Evolutionary conservation across 2,888 invertebrate species (phyloP), one percentile per base, ranked within the genome.

Genomic region (Cosmia trapezina): DNA sequence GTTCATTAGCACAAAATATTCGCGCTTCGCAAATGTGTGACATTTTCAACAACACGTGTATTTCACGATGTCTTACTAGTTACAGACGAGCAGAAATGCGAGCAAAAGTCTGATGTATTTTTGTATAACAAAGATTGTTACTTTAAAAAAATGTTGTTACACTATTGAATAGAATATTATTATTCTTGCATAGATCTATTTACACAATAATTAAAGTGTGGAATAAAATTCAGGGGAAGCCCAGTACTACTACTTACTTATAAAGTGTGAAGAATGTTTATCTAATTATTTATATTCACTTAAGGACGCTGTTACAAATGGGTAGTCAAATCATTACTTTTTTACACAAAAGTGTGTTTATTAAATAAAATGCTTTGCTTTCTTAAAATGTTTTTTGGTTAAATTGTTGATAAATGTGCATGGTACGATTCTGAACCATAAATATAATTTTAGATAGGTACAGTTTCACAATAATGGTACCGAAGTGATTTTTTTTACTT

Each of bases 1-100:
- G 80, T 79, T 78, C 71, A 73, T 72, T 71, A 80, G 72, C 69
- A 65, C 64, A 83, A 60, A 71, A 69, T 74, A 78, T 83, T 65
- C 66, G 51, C 77, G 62, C 47, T 60, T 63, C 14, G 65, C 43
- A 66, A 81, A 67, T 61, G 41, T 78, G 43, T 69, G 73, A 82
- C 68, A 67, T 81, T 71, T 76, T 51, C 56, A 59, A 57, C 53
- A 54, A 66, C 57, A 64, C 63, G 62, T 60, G 69, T 56, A 54
- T 59, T 54, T 54, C 59, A 63, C 47, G 28, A 37, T 0, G 11
- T 43, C 47, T 60, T 41, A 51, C 28, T 33, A 12, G 41, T 28
- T 56, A 1, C 6, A 47, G 41, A 22, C 45, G 4, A 66, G 12
- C n/a, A 63, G 61, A 57, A 65, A 49, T n/a, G 22, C n/a, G 5